Evolutionary conservation across 2,113 vertebrate species (phyloP).

Genomic region (Colinus virginianus): DNA sequence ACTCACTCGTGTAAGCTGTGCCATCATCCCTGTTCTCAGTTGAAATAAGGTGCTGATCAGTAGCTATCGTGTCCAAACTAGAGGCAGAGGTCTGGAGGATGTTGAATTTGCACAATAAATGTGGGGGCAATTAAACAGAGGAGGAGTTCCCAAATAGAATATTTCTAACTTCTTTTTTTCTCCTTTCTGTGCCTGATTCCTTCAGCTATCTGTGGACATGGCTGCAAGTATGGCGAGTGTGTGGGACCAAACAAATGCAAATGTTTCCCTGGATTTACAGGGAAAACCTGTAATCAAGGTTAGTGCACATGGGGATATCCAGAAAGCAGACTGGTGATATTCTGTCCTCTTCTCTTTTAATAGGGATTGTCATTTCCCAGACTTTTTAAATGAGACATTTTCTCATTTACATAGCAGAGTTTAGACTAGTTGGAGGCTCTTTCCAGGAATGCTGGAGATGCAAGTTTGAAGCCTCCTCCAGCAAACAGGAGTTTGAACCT

Average conservation of each 20-base stretch:
- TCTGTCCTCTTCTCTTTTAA: neutral
- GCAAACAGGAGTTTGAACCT: neutral
- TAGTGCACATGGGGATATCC: constrained; percentile 14
- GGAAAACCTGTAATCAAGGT: constrained; percentile 95
- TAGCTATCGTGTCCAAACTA: neutral
- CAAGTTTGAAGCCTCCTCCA: neutral
- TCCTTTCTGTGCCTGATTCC: constrained; percentile 60
- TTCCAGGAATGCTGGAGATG: neutral
- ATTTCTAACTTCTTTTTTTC: constrained; percentile 40
- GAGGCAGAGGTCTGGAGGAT: neutral
- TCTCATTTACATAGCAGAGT: neutral
- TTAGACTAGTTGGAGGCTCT: neutral
- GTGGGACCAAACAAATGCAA: constrained; percentile 92
- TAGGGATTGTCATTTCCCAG: neutral
- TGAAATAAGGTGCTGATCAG: neutral
- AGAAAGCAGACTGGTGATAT: neutral
- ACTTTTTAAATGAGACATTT: neutral
- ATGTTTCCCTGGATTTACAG: constrained; percentile 92
- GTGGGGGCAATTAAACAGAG: neutral
- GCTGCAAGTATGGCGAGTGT: constrained; percentile 94
- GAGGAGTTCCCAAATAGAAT: neutral
- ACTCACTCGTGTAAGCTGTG: rapidly evolving
- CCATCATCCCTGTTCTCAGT: neutral
- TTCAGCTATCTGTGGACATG: constrained; percentile 89
- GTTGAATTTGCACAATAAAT: neutral